Base-by-base conservation (phyloP, 1,140 invertebrate species). In the Arion vulgaris region DNA sequence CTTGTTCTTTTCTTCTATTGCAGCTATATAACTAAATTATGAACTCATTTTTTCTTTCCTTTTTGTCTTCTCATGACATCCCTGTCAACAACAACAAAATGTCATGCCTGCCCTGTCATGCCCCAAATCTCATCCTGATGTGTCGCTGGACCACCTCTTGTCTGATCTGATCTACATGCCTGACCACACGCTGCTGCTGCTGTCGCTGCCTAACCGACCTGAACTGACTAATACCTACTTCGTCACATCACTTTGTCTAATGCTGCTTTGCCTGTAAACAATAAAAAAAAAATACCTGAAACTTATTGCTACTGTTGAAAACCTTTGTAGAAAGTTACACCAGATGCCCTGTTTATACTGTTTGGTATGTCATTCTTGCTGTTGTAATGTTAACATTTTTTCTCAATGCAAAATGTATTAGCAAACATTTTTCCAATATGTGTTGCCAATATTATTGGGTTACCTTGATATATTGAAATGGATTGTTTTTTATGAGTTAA, bases 181-280 rank as follows among this genome's bases (percentile, higher is more conserved):
- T 68, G 53, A 39, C 34, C 45, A 74, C 80, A 41, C 26, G 49
- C 71, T 81, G 62, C 28, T 66, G 80, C 71, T 69, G 80, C 80
- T 81, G 93, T 93, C 86, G 86, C 87, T 89, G 88, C 87, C 80
- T 81, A 74, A 69, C 49, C 71, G 41, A 81, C 53, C 79, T 81
- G 66, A 72, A 38, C 66, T 53, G 49, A 79, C 62, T 79, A 15
- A 38, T 39, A 53, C 66, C 36, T 57, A 79, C 53, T 32, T 73
- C 79, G 79, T 81, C 45, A 80, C 53, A 57, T 77, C 38, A 80
- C 78, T 81, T 74, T 62, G 49, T 81, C 80, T 69, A 39, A 81
- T 74, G 80, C 80, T 74, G 80, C 69, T 62, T 81, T 81, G 80
- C 80, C 76, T 81, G 38, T 80, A 51, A n/a, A 57, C 34, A 19